Base-by-base conservation (phyloP, 2,888 invertebrate genomes). In the Ormyrus thymus region DNA sequence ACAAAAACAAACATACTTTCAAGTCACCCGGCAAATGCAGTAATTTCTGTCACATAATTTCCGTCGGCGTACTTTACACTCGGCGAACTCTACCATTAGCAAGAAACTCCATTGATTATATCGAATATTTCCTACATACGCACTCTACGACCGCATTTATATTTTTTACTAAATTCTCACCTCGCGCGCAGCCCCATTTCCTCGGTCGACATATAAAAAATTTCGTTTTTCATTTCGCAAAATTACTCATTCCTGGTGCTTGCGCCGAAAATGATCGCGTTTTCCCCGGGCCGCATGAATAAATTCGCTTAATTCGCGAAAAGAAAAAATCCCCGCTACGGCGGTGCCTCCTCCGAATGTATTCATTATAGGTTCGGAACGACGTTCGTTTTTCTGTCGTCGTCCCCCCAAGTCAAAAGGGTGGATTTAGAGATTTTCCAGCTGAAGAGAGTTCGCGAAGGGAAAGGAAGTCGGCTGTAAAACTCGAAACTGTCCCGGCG, bases 361-460 rank as follows among this genome's bases (percentile, higher is more conserved):
- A 73, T 78, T 75, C 79, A 71, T 79, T 78, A 78, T 59, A 29
- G 80, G 43, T 73, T 29, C 46, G 50, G 11, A 45, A 73, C 58
- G 69, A 73, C 59, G 69, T 64, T 45, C 61, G 46, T 10, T 13
- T 69, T 71, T 59, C 51, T 7, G 10, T 51, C 62, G 29, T 45
- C 51, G 13, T 11, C 58, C 48, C 50, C 62, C 51, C 29, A n/a
- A 43, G 75, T 61, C 71, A 48, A 65, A 48, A 65, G 59, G 78
- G 77, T 75, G 72, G 64, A 78, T 81, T 75, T 75, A 74, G 65
- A 77, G 81, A 81, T 81, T 81, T 80, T 81, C 81, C 81, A 75
- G 77, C 59, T 68, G 79, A 81, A 75, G 64, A 73, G 77, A 81
- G 66, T 50, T 55, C 43, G 64, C 62, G 50, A 62, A 77, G 73